Evolutionary conservation across 2,797 vertebrate genomes (phyloP), one percentile per base, ranked within the genome.

Genomic region (Sebastes elongatus): DNA sequence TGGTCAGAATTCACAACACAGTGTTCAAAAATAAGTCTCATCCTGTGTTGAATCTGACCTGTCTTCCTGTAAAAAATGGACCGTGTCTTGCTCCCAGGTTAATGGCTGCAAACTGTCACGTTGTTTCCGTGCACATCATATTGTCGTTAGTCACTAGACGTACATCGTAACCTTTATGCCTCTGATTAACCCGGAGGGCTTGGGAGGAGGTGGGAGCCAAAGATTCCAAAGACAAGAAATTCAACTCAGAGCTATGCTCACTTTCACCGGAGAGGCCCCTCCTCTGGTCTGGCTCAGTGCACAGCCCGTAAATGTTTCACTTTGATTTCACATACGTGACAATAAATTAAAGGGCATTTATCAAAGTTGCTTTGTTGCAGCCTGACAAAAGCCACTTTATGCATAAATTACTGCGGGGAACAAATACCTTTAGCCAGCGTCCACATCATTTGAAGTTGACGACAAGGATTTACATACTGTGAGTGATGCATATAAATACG

Each of bases 341-440:
- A 96, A 97, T 97, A 98, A 97, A 97, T 98, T 97, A 98, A 96
- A 95, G 92, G 93, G 90, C 96, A 97, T 98, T 97, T 96, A 97
- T 97, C 97, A 97, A 97, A 95, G 96, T 95, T 92, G 93, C 94
- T 97, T 96, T 96, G 96, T 96, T 96, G 94, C 91, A 86, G 92
- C 88, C 94, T 97, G 96, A 96, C 94, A 96, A 97, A 96, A 96
- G 95, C 92, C 95, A 96, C 96, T 96, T 97, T 96, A 94, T 97
- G 96, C 96, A 97, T 97, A 97, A 98, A 97, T 97, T 96, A 97
- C 95, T 90, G 95, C 92, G 81, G 95, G 92, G 94, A 95, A 96
- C 94, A 96, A 97, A 97, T 95, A 96, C 94, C 96, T 96, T 96
- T 94, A 96, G 93, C 92, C 90, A 85, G 91, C 93, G 88, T 95